Conservation (phyloP, 2,113 vertebrate genomes). For the Ophthalmolycus amberensis region DNA sequence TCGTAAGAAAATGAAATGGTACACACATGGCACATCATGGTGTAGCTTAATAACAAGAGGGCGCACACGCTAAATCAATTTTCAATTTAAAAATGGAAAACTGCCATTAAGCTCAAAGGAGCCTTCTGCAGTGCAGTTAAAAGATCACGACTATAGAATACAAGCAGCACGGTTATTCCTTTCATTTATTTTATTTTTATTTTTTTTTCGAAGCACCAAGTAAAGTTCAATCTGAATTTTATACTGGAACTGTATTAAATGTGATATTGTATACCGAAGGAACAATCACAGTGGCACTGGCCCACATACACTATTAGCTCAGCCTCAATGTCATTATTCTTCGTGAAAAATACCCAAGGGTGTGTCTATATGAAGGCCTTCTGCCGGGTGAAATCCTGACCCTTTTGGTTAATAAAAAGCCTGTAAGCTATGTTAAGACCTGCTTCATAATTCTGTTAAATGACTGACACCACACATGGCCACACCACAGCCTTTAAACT, state of each 20-base stretch:
- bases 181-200: background rate
- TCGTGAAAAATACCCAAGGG: conserved; percentile 26
- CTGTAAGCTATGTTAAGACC: background rate
- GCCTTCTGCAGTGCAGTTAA: background rate
- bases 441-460: conserved; percentile 13
- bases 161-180: background rate
- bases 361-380: conserved; percentile 32
- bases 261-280: background rate
- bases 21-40: background rate
- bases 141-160: background rate
- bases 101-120: background rate
- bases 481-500: background rate
- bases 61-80: background rate
- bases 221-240: background rate
- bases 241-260: background rate
- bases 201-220: background rate
- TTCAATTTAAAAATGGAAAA: background rate
- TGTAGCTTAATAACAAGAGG: background rate
- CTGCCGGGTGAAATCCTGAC: conserved; percentile 14
- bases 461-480: background rate
- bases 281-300: background rate
- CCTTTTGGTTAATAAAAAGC: conserved; percentile 27
- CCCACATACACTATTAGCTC: conserved; percentile 26
- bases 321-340: conserved; percentile 43
- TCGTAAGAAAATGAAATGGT: background rate